Evolutionary conservation across 30 jellyfish, hydroid and myxozoan genomes (phyloP).

Genomic region (Aurelia coerulea): DNA sequence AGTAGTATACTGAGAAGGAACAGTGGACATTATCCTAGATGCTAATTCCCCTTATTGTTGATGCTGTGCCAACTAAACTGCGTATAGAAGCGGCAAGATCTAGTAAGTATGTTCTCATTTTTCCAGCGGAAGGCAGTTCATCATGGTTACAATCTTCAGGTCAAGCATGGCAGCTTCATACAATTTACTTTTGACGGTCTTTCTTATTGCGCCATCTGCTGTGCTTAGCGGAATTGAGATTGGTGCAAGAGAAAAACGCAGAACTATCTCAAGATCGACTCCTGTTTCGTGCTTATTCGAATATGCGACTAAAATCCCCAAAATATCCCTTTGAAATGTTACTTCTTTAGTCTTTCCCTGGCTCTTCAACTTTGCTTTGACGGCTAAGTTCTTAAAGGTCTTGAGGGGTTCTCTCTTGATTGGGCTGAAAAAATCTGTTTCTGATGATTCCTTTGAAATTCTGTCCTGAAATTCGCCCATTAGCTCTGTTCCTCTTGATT

Average conservation of each 20-base stretch:
- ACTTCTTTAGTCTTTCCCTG: slow-evolving; percentile 11
- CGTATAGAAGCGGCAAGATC: too few species aligned
- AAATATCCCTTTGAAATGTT: too few species aligned
- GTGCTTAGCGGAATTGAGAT: slow-evolving; percentile 35
- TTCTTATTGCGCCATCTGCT: slow-evolving; percentile 26
- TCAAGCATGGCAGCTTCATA: slow-evolving; percentile 39
- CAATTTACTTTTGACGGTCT: slow-evolving; percentile 32
- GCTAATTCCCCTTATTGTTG: too few species aligned
- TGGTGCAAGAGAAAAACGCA: slow-evolving; percentile 40
- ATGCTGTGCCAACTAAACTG: too few species aligned
- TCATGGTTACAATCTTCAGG: slow-evolving; percentile 19
- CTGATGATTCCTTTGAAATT: too few species aligned
- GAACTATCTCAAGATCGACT: slow-evolving; percentile 23
- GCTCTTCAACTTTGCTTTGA: slow-evolving; percentile 18
- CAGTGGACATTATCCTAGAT: too few species aligned
- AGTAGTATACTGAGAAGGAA: too few species aligned
- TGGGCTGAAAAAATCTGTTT: too few species aligned
- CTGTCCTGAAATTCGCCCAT: too few species aligned
- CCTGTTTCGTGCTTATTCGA: slow-evolving; percentile 19
- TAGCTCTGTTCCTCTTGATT: too few species aligned
- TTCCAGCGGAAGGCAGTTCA: not conserved
- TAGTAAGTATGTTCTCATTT: not conserved
- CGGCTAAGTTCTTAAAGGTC: slow-evolving; percentile 23
- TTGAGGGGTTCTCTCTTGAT: slow-evolving; percentile 37
- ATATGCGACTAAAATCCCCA: slow-evolving; percentile 1